phyloP scores from a whole-genome alignment of 2,888 invertebrate genomes.

The Spatulosminthurus flaviceps region DNA sequence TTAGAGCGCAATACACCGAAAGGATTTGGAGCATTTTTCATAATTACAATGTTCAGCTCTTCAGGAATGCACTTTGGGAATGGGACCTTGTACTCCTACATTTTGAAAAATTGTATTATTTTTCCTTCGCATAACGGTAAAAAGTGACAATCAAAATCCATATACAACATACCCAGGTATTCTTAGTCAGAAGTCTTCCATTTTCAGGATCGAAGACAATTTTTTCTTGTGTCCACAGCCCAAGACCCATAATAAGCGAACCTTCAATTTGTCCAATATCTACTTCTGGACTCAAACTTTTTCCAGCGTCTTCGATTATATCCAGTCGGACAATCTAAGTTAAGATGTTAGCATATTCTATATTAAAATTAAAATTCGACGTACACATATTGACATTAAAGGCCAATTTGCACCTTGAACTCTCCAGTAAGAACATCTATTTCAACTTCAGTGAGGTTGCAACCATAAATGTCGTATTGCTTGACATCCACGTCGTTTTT shows the following conservation, averaged over 20 bases:
- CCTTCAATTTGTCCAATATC: constrained; percentile 68
- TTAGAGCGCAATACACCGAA: constrained; percentile 78
- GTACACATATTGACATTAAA: background rate
- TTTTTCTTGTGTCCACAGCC: constrained; percentile 81
- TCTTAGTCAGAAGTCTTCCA: constrained; percentile 76
- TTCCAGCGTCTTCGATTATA: constrained; percentile 63
- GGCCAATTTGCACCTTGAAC: too few species aligned
- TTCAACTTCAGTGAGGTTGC: constrained; percentile 74
- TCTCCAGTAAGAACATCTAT: constrained; percentile 67
- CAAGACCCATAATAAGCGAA: constrained; percentile 75
- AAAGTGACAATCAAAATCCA: too few species aligned
- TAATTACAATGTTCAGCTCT: constrained; percentile 70
- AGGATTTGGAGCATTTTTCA: constrained; percentile 74
- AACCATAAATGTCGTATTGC: constrained; percentile 74
- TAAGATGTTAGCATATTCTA: background rate
- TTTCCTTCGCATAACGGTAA: too few species aligned
- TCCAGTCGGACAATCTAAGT: constrained; percentile 61
- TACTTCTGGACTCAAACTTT: constrained; percentile 60
- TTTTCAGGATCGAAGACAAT: constrained; percentile 73
- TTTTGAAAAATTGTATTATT: background rate
- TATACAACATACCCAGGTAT: constrained; percentile 87
- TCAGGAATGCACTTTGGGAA: constrained; percentile 61
- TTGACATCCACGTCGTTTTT: constrained; percentile 66
- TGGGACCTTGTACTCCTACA: constrained; percentile 61
- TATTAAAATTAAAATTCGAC: background rate